Percentiles rank a stretch among this genome's conserved stretches.
These are phyloP conservation scores for Calvadosia cruxmelitensis DNA, from an alignment of 30 jellyfish, hydroid and myxozoan species.

Conservation along the genomic window DNA sequence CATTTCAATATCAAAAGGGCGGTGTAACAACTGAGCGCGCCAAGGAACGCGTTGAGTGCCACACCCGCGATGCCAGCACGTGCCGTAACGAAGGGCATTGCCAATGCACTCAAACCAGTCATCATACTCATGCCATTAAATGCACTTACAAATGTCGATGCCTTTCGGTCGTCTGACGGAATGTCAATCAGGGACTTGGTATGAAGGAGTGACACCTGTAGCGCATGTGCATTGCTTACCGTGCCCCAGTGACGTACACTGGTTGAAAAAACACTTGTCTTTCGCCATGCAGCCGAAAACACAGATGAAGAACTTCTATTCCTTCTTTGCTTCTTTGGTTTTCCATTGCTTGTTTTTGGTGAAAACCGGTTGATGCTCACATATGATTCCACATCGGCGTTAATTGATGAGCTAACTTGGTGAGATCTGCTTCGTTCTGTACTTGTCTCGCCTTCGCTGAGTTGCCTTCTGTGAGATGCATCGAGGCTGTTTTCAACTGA, in stretches of 20 bases:
- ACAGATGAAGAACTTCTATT: not conserved
- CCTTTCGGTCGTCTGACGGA: conserved; percentile 35
- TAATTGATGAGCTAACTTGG: not conserved
- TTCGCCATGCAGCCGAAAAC: not conserved
- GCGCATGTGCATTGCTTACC: not conserved
- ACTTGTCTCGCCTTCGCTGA: not conserved
- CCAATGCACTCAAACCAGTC: conserved; percentile 36
- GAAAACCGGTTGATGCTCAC: not conserved
- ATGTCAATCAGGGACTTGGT: conserved; percentile 30
- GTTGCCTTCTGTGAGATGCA: not conserved
- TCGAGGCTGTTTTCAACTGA: not conserved
- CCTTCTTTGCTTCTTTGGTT: not conserved
- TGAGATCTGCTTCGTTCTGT: not conserved
- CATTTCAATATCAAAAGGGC: conserved; percentile 18
- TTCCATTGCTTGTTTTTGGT: not conserved
- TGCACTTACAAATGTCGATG: conserved; percentile 23
- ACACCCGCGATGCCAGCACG: conserved; percentile 26
- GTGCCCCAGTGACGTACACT: conserved; percentile 1
- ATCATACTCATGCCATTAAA: conserved; percentile 32
- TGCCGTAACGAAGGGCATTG: conserved; percentile 50
- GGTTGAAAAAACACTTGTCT: not conserved
- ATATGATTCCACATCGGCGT: not conserved
- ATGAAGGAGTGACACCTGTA: not conserved
- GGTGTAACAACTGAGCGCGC: conserved; percentile 30
- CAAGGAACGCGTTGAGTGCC: conserved; percentile 4